phyloP scores from a whole-genome alignment of 2,888 invertebrate genomes.

The Julus scandinavius region DNA sequence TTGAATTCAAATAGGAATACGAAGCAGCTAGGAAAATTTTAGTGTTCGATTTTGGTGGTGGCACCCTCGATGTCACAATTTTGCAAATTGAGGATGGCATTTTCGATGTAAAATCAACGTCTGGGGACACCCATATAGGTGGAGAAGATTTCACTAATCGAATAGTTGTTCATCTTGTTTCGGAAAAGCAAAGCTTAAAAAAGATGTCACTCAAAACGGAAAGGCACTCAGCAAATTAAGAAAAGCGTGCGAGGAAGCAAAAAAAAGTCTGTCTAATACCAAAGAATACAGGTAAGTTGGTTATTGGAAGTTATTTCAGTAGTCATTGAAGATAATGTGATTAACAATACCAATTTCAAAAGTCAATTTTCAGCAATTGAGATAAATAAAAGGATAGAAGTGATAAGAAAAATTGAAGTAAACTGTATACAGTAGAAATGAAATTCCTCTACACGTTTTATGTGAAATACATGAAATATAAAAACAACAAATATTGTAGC shows the following conservation, averaged over 20 bases:
- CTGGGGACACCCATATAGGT: constrained; percentile 77
- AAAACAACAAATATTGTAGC: too few relatives aligned
- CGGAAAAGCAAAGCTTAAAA: constrained; percentile 70
- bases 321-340: too few relatives aligned
- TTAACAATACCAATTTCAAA: too few relatives aligned
- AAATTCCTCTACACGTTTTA: too few relatives aligned
- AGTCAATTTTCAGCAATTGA: too few relatives aligned
- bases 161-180: constrained; percentile 81
- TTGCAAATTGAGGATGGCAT: constrained; percentile 99
- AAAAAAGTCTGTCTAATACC: constrained; percentile 85
- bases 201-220: constrained; percentile 71
- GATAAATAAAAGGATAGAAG: too few relatives aligned
- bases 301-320: neutral
- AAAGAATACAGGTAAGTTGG: constrained; percentile 69
- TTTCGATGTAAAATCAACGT: constrained; percentile 74
- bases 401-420: too few relatives aligned
- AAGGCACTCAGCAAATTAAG: constrained; percentile 89
- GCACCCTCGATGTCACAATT: constrained; percentile 98
- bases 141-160: constrained; percentile 94
- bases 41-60: constrained; percentile 86
- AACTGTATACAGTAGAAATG: too few relatives aligned
- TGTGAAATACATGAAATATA: too few relatives aligned
- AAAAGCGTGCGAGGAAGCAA: constrained; percentile 91
- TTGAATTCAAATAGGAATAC: constrained; percentile 69
- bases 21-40: constrained; percentile 85